Evolutionary conservation across 1,140 invertebrate species (phyloP).

Genomic region (Delia radicum): DNA sequence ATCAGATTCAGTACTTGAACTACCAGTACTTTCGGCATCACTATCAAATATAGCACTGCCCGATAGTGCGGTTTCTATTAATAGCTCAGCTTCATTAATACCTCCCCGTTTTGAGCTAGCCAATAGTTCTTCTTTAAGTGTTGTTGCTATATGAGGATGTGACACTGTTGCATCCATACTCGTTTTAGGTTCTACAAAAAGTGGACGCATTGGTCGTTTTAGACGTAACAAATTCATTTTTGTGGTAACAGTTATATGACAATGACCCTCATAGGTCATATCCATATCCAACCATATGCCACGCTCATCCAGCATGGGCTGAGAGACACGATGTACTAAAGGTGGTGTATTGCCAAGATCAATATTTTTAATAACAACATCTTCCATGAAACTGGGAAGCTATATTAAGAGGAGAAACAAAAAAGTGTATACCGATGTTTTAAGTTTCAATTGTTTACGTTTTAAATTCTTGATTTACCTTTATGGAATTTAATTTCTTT

Average conservation of each 20-base stretch:
- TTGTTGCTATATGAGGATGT: neutral
- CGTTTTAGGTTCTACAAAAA: neutral
- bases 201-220: conserved; percentile 35
- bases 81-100: neutral
- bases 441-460: neutral
- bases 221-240: conserved; percentile 93
- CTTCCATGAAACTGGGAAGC: conserved; percentile 87
- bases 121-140: neutral
- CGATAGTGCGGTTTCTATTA: conserved; percentile 8
- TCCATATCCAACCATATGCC: conserved; percentile 94
- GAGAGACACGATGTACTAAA: conserved; percentile 71
- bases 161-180: neutral
- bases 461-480: conserved; percentile 52
- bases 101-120: neutral
- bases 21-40: conserved; percentile 88
- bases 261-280: conserved; percentile 83
- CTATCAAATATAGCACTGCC: conserved; percentile 71
- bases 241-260: conserved; percentile 90
- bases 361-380: conserved; percentile 74
- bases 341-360: conserved; percentile 76
- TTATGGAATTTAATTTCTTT: conserved; percentile 82
- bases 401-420: too few relatives aligned
- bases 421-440: neutral
- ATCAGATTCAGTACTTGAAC: conserved; percentile 87
- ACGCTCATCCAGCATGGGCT: conserved; percentile 77